Conservation (phyloP, 2,113 vertebrate genomes). For the Prolemur simus region DNA sequence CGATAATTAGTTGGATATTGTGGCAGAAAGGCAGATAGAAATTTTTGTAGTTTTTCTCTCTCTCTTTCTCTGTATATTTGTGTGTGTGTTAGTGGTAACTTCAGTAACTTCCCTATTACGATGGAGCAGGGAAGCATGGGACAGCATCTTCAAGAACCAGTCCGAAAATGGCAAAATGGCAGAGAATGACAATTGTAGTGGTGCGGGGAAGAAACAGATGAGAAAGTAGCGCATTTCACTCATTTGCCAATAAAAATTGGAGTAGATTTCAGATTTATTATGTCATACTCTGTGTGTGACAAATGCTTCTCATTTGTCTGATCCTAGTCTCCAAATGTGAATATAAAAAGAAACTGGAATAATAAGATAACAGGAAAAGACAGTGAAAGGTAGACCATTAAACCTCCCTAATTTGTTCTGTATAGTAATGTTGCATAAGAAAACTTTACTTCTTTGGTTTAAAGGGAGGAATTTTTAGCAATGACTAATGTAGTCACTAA, state of each 20-base stretch:
- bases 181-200: not conserved
- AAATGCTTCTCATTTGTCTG: not conserved
- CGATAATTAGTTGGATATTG: not conserved
- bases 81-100: not conserved
- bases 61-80: not conserved
- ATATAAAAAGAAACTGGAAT: not conserved
- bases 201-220: not conserved
- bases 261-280: not conserved
- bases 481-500: not conserved
- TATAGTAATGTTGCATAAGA: not conserved
- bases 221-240: not conserved
- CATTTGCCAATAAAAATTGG: not conserved
- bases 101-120: not conserved
- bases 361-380: not conserved
- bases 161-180: not conserved
- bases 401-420: not conserved
- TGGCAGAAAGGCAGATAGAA: not conserved
- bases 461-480: not conserved
- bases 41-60: not conserved
- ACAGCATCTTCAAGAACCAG: not conserved
- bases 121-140: not conserved
- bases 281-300: not conserved
- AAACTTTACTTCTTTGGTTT: not conserved
- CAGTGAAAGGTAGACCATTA: not conserved
- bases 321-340: slow-evolving; percentile 11